A percentile compares a stretch with the other conserved stretches of the same genome.
Conservation (phyloP, 2,113 vertebrate genomes). For the Psittacula cyanocephala region DNA sequence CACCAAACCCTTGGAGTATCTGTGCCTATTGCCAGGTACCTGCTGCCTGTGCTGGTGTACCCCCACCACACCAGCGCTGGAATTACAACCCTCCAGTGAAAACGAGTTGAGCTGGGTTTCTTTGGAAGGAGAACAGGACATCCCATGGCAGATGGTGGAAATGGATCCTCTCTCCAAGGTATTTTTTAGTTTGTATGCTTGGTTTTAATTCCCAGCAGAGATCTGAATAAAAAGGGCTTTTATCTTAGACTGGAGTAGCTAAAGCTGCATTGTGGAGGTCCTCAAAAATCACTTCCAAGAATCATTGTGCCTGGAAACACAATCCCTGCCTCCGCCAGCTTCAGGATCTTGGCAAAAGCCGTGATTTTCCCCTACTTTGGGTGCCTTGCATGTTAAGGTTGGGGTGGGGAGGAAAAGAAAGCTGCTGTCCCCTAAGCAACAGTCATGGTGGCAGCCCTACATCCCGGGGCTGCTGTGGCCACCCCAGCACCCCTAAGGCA, state of each 20-base stretch:
- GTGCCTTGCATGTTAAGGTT: background rate
- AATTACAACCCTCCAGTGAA: background rate
- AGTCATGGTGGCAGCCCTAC: background rate
- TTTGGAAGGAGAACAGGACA: background rate
- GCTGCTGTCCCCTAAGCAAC: background rate
- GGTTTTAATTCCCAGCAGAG: background rate
- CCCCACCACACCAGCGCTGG: background rate
- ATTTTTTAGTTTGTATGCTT: background rate
- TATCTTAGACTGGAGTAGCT: background rate
- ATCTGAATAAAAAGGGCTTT: background rate
- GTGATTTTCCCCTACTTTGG: background rate
- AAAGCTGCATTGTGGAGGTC: background rate
- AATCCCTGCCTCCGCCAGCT: background rate
- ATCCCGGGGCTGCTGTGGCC: background rate
- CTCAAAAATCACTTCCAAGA: background rate
- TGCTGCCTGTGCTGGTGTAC: background rate
- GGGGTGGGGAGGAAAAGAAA: background rate
- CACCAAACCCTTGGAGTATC: background rate
- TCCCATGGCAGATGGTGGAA: background rate
- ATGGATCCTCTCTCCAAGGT: background rate
- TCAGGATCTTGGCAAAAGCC: background rate
- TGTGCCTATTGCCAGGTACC: background rate
- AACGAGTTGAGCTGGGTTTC: background rate
- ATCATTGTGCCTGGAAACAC: background rate
- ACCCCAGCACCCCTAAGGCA: rapidly evolving